Percentiles rank a stretch among this genome's conserved stretches.
These are phyloP conservation scores for Tetranychus truncatus DNA, from an alignment of 2,888 invertebrate genomes.

Conservation along the genomic window DNA sequence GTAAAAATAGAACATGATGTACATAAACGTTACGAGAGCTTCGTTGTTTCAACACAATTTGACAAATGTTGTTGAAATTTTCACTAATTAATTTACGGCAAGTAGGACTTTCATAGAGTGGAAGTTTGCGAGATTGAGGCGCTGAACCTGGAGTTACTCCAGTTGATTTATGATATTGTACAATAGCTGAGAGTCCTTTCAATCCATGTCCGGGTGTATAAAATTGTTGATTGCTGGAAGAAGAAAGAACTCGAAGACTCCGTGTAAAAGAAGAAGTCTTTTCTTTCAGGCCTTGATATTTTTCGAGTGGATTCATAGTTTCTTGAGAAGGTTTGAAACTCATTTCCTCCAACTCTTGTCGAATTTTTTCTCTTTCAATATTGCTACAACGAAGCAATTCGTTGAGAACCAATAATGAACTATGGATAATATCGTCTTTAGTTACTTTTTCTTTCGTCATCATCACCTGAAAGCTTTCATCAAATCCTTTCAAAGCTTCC, in stretches of 20 bases:
- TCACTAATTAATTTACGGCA: conserved; percentile 63
- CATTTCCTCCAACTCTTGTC: conserved; percentile 14
- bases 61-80: conserved; percentile 49
- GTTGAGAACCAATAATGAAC: conserved; percentile 74
- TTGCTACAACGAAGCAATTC: conserved; percentile 80
- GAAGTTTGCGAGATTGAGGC: conserved; percentile 15
- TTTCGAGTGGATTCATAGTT: not conserved
- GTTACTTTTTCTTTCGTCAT: conserved; percentile 4
- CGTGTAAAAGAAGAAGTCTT: not conserved
- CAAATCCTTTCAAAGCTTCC: conserved; percentile 62
- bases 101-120: conserved; percentile 55
- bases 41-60: conserved; percentile 58
- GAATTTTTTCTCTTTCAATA: conserved; percentile 37
- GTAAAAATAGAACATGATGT: conserved; percentile 63
- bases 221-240: conserved; percentile 10
- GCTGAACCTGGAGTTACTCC: conserved; percentile 21
- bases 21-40: conserved; percentile 54
- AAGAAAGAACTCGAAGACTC: not conserved
- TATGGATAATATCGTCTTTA: conserved; percentile 74
- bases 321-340: conserved; percentile 5
- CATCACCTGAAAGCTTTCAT: conserved; percentile 36
- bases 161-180: conserved; percentile 27
- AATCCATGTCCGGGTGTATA: conserved; percentile 12
- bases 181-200: conserved; percentile 22
- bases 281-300: conserved; percentile 2